Conservation (phyloP, 2,888 invertebrate species). For the Acleris emargana region DNA sequence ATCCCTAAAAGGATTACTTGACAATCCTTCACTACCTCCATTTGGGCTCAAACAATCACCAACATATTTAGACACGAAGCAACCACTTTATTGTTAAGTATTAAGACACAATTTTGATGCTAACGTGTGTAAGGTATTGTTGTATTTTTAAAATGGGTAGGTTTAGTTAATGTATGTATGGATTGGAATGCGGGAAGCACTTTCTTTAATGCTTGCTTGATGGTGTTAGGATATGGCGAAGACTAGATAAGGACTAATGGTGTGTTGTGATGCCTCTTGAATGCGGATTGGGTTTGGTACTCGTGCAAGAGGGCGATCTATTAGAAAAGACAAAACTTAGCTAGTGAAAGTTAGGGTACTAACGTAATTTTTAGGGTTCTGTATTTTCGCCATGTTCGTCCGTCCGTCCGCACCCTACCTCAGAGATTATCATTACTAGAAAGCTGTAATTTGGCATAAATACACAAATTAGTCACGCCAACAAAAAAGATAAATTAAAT, state of each 20-base stretch:
- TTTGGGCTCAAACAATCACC: constrained; percentile 3
- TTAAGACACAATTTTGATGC: too few species aligned
- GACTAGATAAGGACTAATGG: background rate
- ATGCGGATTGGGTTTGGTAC: background rate
- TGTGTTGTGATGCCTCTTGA: background rate
- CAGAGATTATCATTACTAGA: too few species aligned
- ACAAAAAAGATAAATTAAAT: too few species aligned
- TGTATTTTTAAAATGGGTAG: constrained; percentile 1
- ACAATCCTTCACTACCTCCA: constrained; percentile 7
- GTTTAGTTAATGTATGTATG: constrained; percentile 7
- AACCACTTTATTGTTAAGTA: too few species aligned
- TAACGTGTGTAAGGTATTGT: background rate
- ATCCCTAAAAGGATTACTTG: constrained; percentile 11
- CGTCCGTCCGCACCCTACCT: too few species aligned
- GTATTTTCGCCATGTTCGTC: too few species aligned
- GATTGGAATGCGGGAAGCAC: constrained; percentile 12
- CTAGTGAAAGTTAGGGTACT: too few species aligned
- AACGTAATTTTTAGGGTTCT: too few species aligned
- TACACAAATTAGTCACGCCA: too few species aligned
- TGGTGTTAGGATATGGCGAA: constrained; percentile 1
- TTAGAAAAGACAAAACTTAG: too few species aligned
- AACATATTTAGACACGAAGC: background rate
- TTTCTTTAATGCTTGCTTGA: constrained; percentile 13
- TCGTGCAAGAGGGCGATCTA: too few species aligned
- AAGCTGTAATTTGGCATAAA: too few species aligned